Conservation (phyloP, 2,113 vertebrate species). For the Otus sunia region DNA sequence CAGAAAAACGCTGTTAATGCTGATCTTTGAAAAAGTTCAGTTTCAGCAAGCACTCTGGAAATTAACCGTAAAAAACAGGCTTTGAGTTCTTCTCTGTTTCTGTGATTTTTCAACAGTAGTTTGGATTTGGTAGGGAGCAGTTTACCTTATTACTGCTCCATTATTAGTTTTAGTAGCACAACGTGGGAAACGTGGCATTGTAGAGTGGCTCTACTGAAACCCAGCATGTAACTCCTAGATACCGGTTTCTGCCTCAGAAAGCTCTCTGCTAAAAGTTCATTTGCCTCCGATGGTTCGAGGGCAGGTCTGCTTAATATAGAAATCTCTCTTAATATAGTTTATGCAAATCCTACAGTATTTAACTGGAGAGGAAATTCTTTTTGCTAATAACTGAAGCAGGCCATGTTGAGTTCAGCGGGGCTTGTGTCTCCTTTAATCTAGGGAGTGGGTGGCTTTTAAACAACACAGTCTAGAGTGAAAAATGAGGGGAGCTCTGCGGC, state of each 20-base stretch:
- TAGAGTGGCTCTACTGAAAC: background rate
- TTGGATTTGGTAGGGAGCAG: background rate
- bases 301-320: constrained; percentile 61
- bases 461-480: constrained; percentile 60
- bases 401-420: constrained; percentile 37
- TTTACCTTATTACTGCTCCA: background rate
- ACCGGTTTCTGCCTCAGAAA: background rate
- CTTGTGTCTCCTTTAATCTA: constrained; percentile 62
- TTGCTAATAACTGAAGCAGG: constrained; percentile 62
- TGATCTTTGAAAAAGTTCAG: background rate
- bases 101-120: background rate
- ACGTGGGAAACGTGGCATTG: background rate
- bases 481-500: constrained; percentile 60
- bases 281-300: constrained; percentile 37
- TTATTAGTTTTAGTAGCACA: background rate
- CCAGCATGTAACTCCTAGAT: background rate
- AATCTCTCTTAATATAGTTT: constrained; percentile 56
- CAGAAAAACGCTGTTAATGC: background rate
- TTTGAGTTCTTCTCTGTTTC: background rate
- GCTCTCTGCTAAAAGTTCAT: constrained; percentile 40
- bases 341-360: constrained; percentile 68
- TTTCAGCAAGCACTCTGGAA: background rate
- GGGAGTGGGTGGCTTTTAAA: constrained; percentile 66
- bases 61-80: background rate
- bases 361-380: constrained; percentile 65